Evolutionary conservation across 2,113 vertebrate species (phyloP).

Genomic region (Dinomys branickii): DNA sequence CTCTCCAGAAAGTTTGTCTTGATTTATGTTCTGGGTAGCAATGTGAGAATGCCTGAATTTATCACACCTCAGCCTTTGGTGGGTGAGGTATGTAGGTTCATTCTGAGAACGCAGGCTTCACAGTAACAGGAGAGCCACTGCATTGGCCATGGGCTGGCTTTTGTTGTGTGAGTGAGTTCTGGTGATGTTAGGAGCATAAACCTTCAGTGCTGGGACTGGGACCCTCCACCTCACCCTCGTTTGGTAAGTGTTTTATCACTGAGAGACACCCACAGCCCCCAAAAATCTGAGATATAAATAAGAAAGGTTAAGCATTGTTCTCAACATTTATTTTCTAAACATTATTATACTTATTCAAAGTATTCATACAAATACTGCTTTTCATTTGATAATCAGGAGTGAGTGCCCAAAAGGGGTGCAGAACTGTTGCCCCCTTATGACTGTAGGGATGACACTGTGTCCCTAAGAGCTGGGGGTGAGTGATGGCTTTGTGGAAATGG

Average conservation of each 20-base stretch:
- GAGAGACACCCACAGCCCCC: background rate
- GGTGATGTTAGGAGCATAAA: background rate
- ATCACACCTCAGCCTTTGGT: background rate
- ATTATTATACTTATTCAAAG: background rate
- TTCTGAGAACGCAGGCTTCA: background rate
- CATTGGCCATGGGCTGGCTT: background rate
- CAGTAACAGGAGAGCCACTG: background rate
- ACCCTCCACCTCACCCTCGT: background rate
- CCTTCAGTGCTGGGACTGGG: background rate
- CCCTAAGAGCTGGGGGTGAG: background rate
- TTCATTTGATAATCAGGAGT: background rate
- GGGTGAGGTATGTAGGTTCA: background rate
- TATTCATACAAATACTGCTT: background rate
- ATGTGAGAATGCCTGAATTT: background rate
- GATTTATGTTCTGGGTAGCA: constrained; percentile 22
- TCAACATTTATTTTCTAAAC: background rate
- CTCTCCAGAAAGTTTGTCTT: constrained; percentile 6
- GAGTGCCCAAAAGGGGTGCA: background rate
- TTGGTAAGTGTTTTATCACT: background rate
- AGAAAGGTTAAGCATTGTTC: background rate
- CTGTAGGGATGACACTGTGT: background rate
- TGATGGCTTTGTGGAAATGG: background rate
- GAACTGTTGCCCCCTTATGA: background rate
- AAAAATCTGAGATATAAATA: background rate
- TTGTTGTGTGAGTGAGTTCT: background rate